Evolutionary conservation across 2,113 vertebrate genomes (phyloP).

Genomic region (Nyctereutes procyonoides): DNA sequence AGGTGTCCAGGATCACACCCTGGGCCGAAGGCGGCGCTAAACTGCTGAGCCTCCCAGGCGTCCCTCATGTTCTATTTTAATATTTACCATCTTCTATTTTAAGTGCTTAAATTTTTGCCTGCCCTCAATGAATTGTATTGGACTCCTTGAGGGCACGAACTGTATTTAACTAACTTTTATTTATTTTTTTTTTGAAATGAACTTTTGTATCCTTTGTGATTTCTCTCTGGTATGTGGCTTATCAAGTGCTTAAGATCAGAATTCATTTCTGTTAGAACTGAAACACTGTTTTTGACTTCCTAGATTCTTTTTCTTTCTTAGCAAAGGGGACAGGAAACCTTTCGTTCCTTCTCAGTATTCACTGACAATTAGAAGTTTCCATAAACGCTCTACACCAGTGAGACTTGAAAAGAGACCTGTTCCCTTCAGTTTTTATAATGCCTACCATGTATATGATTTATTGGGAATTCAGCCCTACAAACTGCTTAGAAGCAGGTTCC

Average conservation of each 20-base stretch:
- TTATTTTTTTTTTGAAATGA: neutral
- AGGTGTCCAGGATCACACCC: too few species aligned
- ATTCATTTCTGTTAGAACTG: slow-evolving; percentile 44
- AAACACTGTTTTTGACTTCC: slow-evolving; percentile 70
- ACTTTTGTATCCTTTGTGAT: neutral
- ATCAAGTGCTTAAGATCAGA: slow-evolving; percentile 10
- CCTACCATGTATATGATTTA: slow-evolving; percentile 56
- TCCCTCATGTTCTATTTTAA: neutral
- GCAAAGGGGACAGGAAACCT: slow-evolving; percentile 81
- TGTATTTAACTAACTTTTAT: neutral
- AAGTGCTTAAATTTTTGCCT: slow-evolving; percentile 2
- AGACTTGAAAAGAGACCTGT: slow-evolving; percentile 75
- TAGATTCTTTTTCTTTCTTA: slow-evolving; percentile 47
- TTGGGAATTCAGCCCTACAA: slow-evolving; percentile 76
- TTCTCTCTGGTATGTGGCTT: neutral
- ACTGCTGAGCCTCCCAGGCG: too few species aligned
- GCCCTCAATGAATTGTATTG: neutral
- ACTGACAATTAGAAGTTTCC: slow-evolving; percentile 83
- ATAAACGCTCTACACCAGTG: slow-evolving; percentile 72
- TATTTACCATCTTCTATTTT: neutral
- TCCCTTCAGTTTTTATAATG: slow-evolving; percentile 81
- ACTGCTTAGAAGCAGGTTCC: slow-evolving; percentile 74
- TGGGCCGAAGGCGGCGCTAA: too few species aligned
- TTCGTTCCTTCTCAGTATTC: slow-evolving; percentile 78
- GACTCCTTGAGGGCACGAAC: neutral